Evolutionary conservation across 2,797 vertebrate genomes (phyloP).

Genomic region (Manis pentadactyla): DNA sequence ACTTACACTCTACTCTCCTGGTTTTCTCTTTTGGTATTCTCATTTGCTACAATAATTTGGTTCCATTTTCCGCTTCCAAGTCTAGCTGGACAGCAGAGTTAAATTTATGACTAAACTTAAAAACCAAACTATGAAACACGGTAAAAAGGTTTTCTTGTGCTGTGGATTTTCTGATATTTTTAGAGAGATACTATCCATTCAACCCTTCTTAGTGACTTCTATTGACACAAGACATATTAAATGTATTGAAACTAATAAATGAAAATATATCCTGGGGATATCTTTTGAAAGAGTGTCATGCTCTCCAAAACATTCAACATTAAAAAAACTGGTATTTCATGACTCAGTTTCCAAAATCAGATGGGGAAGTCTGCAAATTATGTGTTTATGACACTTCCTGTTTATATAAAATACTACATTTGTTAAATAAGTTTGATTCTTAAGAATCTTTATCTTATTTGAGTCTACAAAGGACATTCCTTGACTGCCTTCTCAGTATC

Average conservation of each 20-base stretch:
- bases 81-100: background rate
- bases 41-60: background rate
- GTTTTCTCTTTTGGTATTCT: background rate
- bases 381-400: background rate
- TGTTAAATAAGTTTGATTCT: background rate
- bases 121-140: background rate
- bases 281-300: background rate
- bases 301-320: background rate
- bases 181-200: background rate
- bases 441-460: background rate
- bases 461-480: background rate
- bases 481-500: background rate
- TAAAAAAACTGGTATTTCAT: background rate
- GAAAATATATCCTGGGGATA: background rate
- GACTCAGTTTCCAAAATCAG: background rate
- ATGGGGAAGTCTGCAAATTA: background rate
- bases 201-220: background rate
- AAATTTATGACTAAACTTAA: background rate
- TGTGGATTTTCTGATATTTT: slow-evolving; percentile 18
- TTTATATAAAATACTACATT: background rate
- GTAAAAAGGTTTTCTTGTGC: background rate
- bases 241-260: background rate
- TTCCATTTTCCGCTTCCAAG: background rate
- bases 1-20: background rate
- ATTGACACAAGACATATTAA: background rate